Conservation (phyloP, 1,140 invertebrate genomes). For the Sycophaga agraensis region DNA sequence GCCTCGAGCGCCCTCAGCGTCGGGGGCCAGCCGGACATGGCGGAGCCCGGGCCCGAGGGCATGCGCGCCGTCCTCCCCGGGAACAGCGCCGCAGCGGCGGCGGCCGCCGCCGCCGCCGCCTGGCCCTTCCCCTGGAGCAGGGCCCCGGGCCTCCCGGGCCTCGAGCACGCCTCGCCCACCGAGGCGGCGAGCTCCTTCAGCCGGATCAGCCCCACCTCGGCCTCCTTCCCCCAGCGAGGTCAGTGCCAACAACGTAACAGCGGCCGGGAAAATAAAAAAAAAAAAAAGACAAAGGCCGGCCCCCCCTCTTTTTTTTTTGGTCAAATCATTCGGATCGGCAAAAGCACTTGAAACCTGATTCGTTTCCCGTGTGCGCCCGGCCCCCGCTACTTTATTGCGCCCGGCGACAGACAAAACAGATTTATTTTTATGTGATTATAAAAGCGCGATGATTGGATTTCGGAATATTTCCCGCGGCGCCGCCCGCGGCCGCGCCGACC, state of each 20-base stretch:
- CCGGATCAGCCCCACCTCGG: conserved; percentile 52
- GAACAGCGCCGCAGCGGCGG: conserved; percentile 29
- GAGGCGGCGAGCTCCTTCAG: conserved; percentile 47
- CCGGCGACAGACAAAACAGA: conserved; percentile 1
- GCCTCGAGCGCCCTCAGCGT: conserved; percentile 48
- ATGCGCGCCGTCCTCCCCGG: conserved; percentile 50
- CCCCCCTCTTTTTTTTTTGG: no score
- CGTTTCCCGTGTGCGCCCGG: not conserved
- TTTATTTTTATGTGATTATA: conserved; percentile 10
- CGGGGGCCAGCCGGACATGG: conserved; percentile 44
- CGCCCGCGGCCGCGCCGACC: not conserved
- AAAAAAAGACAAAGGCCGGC: not conserved
- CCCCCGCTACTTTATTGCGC: not conserved
- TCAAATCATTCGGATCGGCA: conserved; percentile 21
- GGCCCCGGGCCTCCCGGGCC: conserved; percentile 47
- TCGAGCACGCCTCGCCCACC: conserved; percentile 50
- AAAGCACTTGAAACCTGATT: conserved; percentile 24
- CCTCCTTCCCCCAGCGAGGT: conserved; percentile 54
- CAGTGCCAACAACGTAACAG: conserved; percentile 27
- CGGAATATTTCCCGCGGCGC: no score
- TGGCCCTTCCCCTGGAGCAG: conserved; percentile 58
- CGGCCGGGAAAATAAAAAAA: not conserved
- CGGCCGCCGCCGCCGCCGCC: conserved; percentile 31
- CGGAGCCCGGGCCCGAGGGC: conserved; percentile 42
- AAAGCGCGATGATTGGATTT: not conserved